Conservation (phyloP, 30 jellyfish, hydroid and myxozoan genomes). For the Pelagia noctiluca region DNA sequence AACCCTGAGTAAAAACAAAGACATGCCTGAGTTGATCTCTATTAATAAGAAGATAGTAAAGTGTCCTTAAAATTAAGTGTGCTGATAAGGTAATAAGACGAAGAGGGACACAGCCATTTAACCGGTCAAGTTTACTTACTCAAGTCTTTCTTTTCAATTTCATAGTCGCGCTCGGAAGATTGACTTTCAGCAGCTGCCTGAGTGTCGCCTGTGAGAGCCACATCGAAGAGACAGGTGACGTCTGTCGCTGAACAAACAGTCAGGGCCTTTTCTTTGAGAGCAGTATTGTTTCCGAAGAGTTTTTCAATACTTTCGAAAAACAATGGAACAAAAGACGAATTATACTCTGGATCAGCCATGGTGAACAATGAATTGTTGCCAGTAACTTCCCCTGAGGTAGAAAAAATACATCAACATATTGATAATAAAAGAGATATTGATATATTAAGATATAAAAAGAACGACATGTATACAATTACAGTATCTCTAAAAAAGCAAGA, state of each 20-base stretch:
- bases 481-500: too few relatives aligned
- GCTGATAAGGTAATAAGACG: neutral
- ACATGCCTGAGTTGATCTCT: neutral
- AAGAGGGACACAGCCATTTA: too few relatives aligned
- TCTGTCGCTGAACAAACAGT: slow-evolving; percentile 17
- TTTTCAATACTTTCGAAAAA: slow-evolving; percentile 34
- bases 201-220: slow-evolving; percentile 22
- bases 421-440: too few relatives aligned
- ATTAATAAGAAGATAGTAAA: too few relatives aligned
- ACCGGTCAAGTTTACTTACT: too few relatives aligned
- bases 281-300: slow-evolving; percentile 46
- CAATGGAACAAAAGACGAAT: slow-evolving; percentile 38
- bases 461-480: too few relatives aligned
- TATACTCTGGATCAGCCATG: slow-evolving; percentile 14
- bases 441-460: too few relatives aligned
- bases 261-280: slow-evolving; percentile 30
- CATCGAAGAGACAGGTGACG: slow-evolving; percentile 41
- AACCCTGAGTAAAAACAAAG: neutral
- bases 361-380: slow-evolving; percentile 35
- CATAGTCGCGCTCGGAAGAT: slow-evolving; percentile 12
- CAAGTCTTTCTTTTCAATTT: neutral
- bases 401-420: too few relatives aligned
- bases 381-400: slow-evolving; percentile 31
- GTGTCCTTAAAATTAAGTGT: neutral
- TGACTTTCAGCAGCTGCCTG: slow-evolving; percentile 11